Evolutionary conservation across 2,797 vertebrate species (phyloP), one percentile per base, ranked within the genome.

Genomic region (Acanthornis magna): DNA sequence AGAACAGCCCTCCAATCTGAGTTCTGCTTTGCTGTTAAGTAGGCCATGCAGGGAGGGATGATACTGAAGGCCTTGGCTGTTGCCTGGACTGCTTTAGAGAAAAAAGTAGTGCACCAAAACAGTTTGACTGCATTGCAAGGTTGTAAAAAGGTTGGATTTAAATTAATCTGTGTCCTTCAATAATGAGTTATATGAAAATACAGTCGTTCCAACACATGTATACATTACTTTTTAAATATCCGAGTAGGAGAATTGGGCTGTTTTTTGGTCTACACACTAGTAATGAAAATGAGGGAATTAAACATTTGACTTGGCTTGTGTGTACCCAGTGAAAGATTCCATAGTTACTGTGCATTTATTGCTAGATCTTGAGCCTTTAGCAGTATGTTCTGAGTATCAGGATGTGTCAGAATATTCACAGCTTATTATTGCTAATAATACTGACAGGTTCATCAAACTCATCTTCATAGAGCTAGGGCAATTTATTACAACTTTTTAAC

Each of bases 401-500:
- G n/a, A 74, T 61, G 12, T 92, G 75, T 57, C 48, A 91, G 85
- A 94, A 84, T 90, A 95, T 86, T 89, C 86, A 66, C 32, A 70
- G 51, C 4, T 91, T 91, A n/a, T 90, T 91, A 94, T 63, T 47
- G 78, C 58, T 88, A 75, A 73, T 54, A 89, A 89, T 93, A 82
- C 66, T 85, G 95, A 92, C 88, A 91, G 36, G 78, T 93, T 96
- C 68, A 83, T 95, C 80, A 95, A 93, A 91, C 62, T 86, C 61
- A 32, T 94, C 81, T 89, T 89, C 71, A 78, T 92, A 75, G 40
- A 73, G 66, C 36, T 68, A 51, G 70, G 74, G 74, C 85, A 89
- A 74, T 93, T 93, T 92, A 86, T 95, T 93, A 92, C 72, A 75
- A 65, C 30, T 79, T 94, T 95, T 91, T 91, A 93, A 77, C 88